Conservation (phyloP, 2,113 vertebrate species). For the Scytalopus superciliaris region DNA sequence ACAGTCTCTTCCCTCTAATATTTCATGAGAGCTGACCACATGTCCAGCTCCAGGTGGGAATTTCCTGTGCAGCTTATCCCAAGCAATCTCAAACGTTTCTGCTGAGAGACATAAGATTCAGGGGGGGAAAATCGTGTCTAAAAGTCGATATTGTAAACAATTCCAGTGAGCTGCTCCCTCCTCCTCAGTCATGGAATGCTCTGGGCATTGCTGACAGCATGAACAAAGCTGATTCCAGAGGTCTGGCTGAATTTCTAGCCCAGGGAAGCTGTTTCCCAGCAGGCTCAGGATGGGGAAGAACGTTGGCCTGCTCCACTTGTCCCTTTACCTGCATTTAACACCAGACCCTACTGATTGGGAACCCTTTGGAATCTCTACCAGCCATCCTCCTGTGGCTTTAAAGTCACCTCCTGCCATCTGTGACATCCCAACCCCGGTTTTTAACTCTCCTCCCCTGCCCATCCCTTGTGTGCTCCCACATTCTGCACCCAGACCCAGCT, state of each 20-base stretch:
- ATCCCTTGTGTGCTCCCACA: fast-evolving
- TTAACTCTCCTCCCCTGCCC: fast-evolving
- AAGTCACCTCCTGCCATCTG: neutral
- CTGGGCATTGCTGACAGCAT: fast-evolving
- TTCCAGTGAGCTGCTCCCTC: neutral
- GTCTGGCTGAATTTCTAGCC: fast-evolving
- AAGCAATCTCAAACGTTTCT: fast-evolving
- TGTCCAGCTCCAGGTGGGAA: fast-evolving
- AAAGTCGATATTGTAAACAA: fast-evolving
- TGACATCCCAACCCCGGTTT: fast-evolving
- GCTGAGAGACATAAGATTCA: neutral
- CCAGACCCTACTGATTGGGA: neutral
- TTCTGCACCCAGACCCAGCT: neutral
- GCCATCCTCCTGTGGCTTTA: neutral
- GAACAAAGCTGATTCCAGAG: fast-evolving
- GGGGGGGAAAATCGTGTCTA: fast-evolving
- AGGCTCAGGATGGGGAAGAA: neutral
- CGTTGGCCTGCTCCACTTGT: too few species aligned
- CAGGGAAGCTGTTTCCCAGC: fast-evolving
- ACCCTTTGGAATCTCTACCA: neutral
- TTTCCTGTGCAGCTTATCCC: neutral
- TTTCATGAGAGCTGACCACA: fast-evolving
- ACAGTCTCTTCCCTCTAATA: fast-evolving
- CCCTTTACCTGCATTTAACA: neutral
- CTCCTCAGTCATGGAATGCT: neutral